Evolutionary conservation across 1,140 invertebrate species (phyloP).

Genomic region (Papilio aristodemus): DNA sequence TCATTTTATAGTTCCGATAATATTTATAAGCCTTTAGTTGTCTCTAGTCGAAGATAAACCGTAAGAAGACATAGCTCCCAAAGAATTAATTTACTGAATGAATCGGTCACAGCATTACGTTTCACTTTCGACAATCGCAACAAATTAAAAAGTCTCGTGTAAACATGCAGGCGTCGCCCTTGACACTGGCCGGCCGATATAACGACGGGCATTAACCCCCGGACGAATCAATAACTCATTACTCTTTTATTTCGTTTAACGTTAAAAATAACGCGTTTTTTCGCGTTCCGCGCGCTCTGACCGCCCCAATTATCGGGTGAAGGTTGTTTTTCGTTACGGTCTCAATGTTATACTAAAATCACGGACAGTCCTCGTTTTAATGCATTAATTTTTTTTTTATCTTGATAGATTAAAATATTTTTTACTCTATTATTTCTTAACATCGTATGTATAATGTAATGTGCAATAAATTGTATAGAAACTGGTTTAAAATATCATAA

Average conservation of each 20-base stretch:
- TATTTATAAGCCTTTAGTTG: neutral
- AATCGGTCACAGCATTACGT: conserved; percentile 13
- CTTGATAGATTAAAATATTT: too few species aligned
- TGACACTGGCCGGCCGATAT: conserved; percentile 58
- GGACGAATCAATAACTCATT: conserved; percentile 65
- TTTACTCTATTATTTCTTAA: too few species aligned
- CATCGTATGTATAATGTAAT: too few species aligned
- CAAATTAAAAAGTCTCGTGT: conserved; percentile 33
- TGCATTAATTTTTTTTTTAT: too few species aligned
- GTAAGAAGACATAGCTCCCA: neutral
- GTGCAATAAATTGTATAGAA: too few species aligned
- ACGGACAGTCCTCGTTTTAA: neutral
- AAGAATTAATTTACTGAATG: conserved; percentile 20
- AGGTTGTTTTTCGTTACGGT: conserved; percentile 49
- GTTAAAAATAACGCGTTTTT: conserved; percentile 66
- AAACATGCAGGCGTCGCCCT: conserved; percentile 42
- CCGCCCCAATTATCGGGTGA: conserved; percentile 63
- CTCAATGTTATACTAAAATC: neutral
- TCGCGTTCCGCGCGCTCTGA: conserved; percentile 49
- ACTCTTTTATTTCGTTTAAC: conserved; percentile 67
- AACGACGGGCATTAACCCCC: conserved; percentile 55
- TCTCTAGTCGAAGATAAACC: neutral
- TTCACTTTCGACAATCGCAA: conserved; percentile 33
- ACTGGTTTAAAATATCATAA: too few species aligned
- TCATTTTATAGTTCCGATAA: neutral